Evolutionary conservation across 1,140 invertebrate genomes (phyloP).

Genomic region (Aphelenchoides avenae): DNA sequence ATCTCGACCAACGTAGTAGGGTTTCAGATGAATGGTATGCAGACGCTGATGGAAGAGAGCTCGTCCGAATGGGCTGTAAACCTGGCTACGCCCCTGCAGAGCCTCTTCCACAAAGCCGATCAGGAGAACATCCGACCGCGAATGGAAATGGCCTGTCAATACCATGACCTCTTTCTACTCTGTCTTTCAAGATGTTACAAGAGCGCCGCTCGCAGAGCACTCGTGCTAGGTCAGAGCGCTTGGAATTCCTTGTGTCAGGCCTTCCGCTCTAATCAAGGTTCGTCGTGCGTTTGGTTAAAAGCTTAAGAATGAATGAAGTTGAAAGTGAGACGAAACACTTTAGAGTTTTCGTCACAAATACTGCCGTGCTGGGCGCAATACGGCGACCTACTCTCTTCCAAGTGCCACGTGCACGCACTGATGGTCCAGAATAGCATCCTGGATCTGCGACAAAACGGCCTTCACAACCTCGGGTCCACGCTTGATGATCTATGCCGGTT

Average conservation of each 20-base stretch:
- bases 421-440: slow-evolving; percentile 38
- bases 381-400: slow-evolving; percentile 23
- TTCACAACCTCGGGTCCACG: background rate
- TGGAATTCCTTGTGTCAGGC: slow-evolving; percentile 32
- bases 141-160: slow-evolving; percentile 22
- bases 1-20: background rate
- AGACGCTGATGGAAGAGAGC: slow-evolving; percentile 14
- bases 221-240: slow-evolving; percentile 20
- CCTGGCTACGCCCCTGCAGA: slow-evolving; percentile 30
- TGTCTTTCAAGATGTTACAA: slow-evolving; percentile 19
- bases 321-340: too few relatives aligned
- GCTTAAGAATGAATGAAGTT: slow-evolving; percentile 13
- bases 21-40: slow-evolving; percentile 40
- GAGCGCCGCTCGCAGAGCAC: slow-evolving; percentile 8
- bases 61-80: slow-evolving; percentile 21
- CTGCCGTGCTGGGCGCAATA: slow-evolving; percentile 32
- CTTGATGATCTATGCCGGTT: slow-evolving; percentile 19
- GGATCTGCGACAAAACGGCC: slow-evolving; percentile 36
- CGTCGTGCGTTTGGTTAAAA: slow-evolving; percentile 4
- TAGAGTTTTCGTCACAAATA: slow-evolving; percentile 24
- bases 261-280: slow-evolving; percentile 23
- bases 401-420: slow-evolving; percentile 35
- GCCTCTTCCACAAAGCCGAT: slow-evolving; percentile 7
- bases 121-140: slow-evolving; percentile 2
- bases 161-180: slow-evolving; percentile 23